Evolutionary conservation across 1,140 invertebrate genomes (phyloP), one percentile per base, ranked within the genome.

Genomic region (Globodera ellingtonae): DNA sequence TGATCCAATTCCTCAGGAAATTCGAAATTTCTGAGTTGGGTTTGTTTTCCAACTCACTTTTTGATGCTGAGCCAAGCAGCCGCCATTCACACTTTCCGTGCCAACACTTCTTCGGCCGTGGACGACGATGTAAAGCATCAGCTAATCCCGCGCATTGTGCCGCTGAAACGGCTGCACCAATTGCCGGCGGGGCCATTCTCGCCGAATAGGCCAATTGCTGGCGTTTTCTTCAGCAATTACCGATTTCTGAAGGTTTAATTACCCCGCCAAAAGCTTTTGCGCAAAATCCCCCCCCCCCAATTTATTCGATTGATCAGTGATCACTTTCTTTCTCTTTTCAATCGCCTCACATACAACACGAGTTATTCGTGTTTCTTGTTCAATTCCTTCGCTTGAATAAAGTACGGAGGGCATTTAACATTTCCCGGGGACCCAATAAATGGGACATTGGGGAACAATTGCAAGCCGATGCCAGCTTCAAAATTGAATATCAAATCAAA

Each of bases 201-300:
- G 15, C 73, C 73, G 35, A 46, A 62, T 21, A 56, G 73, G 46
- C 73, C 73, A 56, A 65, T 65, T n/a, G 56, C 65, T 44, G 73
- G 73, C 15, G 73, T 65, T 75, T 75, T 75, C 46, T 75, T 75
- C 65, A 65, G 24, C 46, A 75, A 75, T 75, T 56, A 62, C 46
- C 50, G 50, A 8, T 75, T 75, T 56, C 18, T 75, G 35, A 75
- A 75, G 73, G 73, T 75, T 15, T 59, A 52, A 46, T 56, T 52
- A 7, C 44, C 6, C 13, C 6, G 3, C 10, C 13, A 62, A 18
- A 24, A 4, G 56, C 18, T 62, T 62, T 18, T 18, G 10, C 50
- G 50, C 10, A 52, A 52, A 52, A 4, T 52, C 10, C 7, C 10
- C 0, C 50, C 50, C 35, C 35, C 35, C 35, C 35, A 52, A 52